Conservation (phyloP, 2,113 vertebrate species). For the Scomber japonicus region DNA sequence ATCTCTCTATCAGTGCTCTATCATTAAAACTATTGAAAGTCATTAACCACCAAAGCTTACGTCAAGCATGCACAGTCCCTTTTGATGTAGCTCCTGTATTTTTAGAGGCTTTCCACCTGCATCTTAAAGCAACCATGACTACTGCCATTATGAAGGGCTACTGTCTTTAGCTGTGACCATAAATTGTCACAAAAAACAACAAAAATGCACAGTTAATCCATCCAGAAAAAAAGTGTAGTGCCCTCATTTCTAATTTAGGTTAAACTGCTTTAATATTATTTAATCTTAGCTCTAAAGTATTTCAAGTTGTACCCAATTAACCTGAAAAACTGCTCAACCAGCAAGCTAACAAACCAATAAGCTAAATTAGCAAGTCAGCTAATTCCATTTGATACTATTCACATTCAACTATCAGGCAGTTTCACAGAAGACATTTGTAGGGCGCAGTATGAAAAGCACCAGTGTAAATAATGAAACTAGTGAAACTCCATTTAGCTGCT, state of each 20-base stretch:
- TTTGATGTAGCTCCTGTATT: not conserved
- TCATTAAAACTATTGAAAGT: slow-evolving; percentile 50
- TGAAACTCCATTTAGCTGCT: not conserved
- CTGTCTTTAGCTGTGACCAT: not conserved
- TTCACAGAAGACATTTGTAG: not conserved
- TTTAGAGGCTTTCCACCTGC: slow-evolving; percentile 12
- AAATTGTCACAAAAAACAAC: not conserved
- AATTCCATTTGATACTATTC: not conserved
- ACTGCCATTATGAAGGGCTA: not conserved
- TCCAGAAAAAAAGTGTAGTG: not conserved
- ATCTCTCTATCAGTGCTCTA: slow-evolving; percentile 17
- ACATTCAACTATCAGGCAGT: slow-evolving; percentile 3
- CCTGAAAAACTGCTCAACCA: not conserved
- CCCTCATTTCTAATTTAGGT: no score
- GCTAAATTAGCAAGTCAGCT: not conserved
- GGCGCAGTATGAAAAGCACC: not conserved
- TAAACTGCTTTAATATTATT: not conserved
- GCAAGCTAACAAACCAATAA: not conserved
- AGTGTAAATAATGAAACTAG: not conserved
- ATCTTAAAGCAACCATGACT: slow-evolving; percentile 1
- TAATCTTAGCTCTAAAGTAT: no score
- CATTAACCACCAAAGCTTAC: slow-evolving; percentile 6
- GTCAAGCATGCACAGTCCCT: slow-evolving; percentile 21
- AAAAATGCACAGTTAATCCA: not conserved
- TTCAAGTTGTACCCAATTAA: no score